Conservation (phyloP, 2,797 vertebrate genomes). For the Linurgus olivaceus region DNA sequence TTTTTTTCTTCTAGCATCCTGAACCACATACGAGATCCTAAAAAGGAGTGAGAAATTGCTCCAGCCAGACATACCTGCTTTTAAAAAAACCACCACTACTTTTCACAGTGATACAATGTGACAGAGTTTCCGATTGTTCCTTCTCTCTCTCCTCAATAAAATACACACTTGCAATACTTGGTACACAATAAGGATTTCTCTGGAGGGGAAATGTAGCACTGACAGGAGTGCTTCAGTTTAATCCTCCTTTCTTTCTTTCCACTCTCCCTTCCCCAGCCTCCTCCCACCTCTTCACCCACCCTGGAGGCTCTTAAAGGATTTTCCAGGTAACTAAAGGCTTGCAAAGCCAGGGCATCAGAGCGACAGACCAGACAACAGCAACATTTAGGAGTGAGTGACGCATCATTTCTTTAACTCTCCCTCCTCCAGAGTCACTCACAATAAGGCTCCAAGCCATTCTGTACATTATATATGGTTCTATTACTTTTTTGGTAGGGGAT, state of each 20-base stretch:
- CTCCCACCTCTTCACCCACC: background rate
- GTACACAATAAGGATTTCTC: constrained; percentile 33
- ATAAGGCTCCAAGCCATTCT: background rate
- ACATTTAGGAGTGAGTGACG: constrained; percentile 32
- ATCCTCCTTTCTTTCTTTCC: background rate
- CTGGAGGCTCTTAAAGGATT: background rate
- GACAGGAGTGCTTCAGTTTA: constrained; percentile 26
- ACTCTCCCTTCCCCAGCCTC: background rate
- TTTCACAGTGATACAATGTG: background rate
- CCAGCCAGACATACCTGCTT: background rate
- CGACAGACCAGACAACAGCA: background rate
- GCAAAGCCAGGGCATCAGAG: constrained; percentile 15
- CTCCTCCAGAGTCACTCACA: constrained; percentile 5
- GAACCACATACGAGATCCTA: background rate
- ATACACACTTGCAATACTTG: background rate
- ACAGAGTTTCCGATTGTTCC: constrained; percentile 44
- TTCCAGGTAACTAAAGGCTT: constrained; percentile 48
- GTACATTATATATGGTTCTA: background rate
- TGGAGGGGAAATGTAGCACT: constrained; percentile 26
- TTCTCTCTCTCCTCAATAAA: constrained; percentile 3
- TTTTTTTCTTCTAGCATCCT: background rate
- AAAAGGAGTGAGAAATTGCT: constrained; percentile 1
- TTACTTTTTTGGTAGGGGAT: background rate
- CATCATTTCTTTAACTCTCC: constrained; percentile 48
- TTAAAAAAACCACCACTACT: background rate